Conservation (phyloP, 1,140 invertebrate genomes). For the Parapsyche elsis region DNA sequence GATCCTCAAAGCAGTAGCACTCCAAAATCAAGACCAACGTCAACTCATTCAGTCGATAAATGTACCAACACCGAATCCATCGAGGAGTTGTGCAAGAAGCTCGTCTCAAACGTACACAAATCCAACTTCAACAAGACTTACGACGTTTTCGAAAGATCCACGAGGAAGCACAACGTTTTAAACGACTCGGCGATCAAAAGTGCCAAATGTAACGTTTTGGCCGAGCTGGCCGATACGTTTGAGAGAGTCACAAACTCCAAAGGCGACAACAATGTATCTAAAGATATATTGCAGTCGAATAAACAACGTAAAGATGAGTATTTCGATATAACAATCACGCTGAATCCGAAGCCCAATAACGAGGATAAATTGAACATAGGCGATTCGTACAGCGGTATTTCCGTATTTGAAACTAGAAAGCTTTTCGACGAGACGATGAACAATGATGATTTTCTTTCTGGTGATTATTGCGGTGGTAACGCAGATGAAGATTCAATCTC, state of each 20-base stretch:
- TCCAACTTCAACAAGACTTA: background rate
- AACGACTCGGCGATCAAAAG: slow-evolving; percentile 7
- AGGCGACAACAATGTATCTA: background rate
- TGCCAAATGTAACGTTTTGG: slow-evolving; percentile 10
- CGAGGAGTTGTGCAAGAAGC: slow-evolving; percentile 47
- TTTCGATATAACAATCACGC: background rate
- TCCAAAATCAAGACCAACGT: slow-evolving; percentile 33
- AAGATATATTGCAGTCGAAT: background rate
- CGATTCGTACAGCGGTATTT: background rate
- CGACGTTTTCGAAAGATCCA: background rate
- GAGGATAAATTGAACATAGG: background rate
- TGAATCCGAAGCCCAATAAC: background rate
- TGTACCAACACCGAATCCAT: slow-evolving; percentile 50
- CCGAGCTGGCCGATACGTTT: slow-evolving; percentile 12
- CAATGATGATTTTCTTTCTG: background rate
- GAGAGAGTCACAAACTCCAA: background rate
- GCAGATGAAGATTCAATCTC: slow-evolving; percentile 44
- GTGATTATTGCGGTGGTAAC: slow-evolving; percentile 12
- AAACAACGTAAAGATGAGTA: background rate
- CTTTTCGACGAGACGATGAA: background rate
- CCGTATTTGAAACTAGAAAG: background rate
- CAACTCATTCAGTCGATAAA: slow-evolving; percentile 22
- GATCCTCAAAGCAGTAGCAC: slow-evolving; percentile 50
- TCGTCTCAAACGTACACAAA: background rate
- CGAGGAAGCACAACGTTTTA: background rate